Conservation (phyloP, 2,113 vertebrate species). For the Sus scrofa region DNA sequence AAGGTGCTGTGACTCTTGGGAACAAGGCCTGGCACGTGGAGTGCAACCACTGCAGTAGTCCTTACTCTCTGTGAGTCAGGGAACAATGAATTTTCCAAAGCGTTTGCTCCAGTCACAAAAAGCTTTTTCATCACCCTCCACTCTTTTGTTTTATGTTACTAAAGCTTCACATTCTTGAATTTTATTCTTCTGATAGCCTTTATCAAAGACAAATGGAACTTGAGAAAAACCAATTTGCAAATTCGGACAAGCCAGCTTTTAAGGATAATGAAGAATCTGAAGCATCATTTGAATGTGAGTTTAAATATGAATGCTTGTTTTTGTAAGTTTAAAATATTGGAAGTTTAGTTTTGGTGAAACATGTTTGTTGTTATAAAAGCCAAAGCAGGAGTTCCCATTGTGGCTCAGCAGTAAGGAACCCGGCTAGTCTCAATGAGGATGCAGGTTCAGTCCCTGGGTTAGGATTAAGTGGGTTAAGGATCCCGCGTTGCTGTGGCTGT, state of each 20-base stretch:
- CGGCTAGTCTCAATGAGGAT: too few relatives aligned
- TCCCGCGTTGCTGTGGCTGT: too few relatives aligned
- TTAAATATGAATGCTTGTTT: conserved; percentile 27
- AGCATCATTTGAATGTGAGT: conserved; percentile 84
- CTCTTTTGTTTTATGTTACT: conserved; percentile 49
- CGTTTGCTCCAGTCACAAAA: conserved; percentile 2
- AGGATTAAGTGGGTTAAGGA: too few relatives aligned
- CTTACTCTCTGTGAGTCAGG: background rate
- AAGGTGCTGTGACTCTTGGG: background rate
- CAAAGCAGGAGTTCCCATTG: too few relatives aligned
- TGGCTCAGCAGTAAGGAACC: too few relatives aligned
- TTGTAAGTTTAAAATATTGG: conserved; percentile 23
- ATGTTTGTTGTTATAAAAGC: too few relatives aligned
- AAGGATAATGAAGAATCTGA: conserved; percentile 80
- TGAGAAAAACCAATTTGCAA: conserved; percentile 59
- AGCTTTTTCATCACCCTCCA: background rate
- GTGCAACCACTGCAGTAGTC: background rate
- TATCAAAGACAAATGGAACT: conserved; percentile 63
- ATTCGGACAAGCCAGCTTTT: conserved; percentile 73
- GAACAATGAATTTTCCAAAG: background rate
- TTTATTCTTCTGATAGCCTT: conserved; percentile 79
- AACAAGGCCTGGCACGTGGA: too few relatives aligned
- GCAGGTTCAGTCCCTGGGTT: too few relatives aligned
- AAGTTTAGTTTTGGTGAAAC: too few relatives aligned
- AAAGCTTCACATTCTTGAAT: conserved; percentile 18